Percentiles rank a stretch among this genome's conserved stretches.
These are phyloP conservation scores for Capreolus pygargus DNA, from an alignment of 2,113 vertebrate genomes.

Conservation along the genomic window DNA sequence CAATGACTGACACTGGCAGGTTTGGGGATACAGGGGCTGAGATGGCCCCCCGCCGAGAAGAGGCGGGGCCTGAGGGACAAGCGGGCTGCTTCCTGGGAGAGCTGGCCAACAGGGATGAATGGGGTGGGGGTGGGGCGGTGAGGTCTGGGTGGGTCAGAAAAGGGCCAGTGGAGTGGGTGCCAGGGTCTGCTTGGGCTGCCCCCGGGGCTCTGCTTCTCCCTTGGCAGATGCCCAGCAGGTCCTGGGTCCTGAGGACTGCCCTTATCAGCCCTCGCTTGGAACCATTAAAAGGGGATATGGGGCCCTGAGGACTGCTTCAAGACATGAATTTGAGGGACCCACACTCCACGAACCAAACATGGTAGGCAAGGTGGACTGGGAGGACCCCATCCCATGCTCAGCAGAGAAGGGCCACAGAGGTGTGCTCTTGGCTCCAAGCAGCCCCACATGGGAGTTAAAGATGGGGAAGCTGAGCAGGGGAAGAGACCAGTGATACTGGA, in stretches of 20 bases:
- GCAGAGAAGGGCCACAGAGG: not conserved
- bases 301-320: conserved; percentile 8
- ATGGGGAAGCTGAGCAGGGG: not conserved
- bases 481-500: conserved; percentile 19
- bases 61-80: not conserved
- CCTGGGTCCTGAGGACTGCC: not conserved
- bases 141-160: not conserved
- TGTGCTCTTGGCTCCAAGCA: not conserved
- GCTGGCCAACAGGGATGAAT: not conserved
- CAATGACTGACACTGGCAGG: conserved; percentile 53
- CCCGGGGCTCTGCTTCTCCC: not conserved
- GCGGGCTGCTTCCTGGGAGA: not conserved
- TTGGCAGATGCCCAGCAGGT: not conserved
- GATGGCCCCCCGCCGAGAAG: conserved; percentile 1
- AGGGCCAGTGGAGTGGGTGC: not conserved
- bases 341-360: not conserved
- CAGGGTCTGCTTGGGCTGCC: not conserved
- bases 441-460: not conserved
- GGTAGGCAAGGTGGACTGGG: not conserved
- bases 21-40: not conserved
- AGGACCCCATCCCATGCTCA: not conserved
- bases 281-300: not conserved
- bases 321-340: not conserved
- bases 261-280: not conserved
- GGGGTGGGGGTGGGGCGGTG: not conserved